These are phyloP conservation scores for Hafferia zeledoni DNA, from an alignment of 2,797 vertebrate genomes.

Conservation along the genomic window DNA sequence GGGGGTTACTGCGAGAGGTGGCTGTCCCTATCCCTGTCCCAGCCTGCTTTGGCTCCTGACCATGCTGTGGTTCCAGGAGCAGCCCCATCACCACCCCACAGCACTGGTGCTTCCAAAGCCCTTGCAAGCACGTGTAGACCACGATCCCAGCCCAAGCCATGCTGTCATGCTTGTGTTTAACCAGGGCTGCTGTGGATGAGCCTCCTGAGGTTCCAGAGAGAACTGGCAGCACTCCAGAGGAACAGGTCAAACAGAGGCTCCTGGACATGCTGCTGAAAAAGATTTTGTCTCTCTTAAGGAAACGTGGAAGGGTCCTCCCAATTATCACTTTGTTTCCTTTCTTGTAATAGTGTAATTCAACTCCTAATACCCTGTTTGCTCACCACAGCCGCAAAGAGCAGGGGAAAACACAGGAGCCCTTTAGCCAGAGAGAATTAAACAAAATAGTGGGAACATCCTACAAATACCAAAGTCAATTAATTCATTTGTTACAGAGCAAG, in stretches of 20 bases:
- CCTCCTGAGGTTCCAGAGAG: background rate
- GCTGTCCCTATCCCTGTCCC: background rate
- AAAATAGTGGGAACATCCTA: background rate
- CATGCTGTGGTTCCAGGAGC: background rate
- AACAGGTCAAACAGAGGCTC: background rate
- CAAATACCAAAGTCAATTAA: slow-evolving; percentile 28
- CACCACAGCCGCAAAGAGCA: background rate
- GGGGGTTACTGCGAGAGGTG: background rate
- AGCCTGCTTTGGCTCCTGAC: background rate
- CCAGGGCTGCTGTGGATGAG: background rate
- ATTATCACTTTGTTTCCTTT: background rate
- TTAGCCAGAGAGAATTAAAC: background rate
- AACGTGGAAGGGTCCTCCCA: background rate
- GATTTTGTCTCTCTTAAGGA: background rate
- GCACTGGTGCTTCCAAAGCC: background rate
- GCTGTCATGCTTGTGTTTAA: too few relatives aligned
- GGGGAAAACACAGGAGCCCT: background rate
- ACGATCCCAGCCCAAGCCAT: fast-evolving
- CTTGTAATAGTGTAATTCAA: background rate
- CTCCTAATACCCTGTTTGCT: background rate
- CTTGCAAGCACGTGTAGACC: background rate
- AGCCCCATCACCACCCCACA: fast-evolving
- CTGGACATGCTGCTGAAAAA: background rate
- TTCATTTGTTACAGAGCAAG: background rate
- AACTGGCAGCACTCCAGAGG: background rate